Percentiles rank a stretch among this genome's conserved stretches.
Evolutionary conservation across 2,888 invertebrate species (phyloP).

Genomic region (Cosmorhoe ocellata): DNA sequence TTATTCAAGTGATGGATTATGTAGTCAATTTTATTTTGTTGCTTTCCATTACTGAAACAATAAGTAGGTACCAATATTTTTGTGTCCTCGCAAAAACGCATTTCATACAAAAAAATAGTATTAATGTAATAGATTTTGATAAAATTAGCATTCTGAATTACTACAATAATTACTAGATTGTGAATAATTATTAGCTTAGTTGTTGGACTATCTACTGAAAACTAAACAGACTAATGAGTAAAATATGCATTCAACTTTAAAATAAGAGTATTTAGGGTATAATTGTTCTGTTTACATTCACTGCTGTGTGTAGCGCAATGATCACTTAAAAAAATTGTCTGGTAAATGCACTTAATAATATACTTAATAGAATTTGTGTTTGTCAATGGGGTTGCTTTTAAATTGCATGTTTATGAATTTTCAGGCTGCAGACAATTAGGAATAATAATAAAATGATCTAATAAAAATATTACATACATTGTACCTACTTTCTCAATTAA

Average conservation of each 20-base stretch:
- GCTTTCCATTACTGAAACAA: conserved; percentile 40
- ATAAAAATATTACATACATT: too few relatives aligned
- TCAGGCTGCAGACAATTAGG: conserved; percentile 10
- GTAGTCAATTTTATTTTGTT: conserved; percentile 37
- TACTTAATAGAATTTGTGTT: neutral
- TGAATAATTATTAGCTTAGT: conserved; percentile 35
- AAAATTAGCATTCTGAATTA: conserved; percentile 41
- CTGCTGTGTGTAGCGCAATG: conserved; percentile 8
- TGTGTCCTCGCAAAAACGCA: conserved; percentile 37
- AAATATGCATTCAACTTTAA: conserved; percentile 29
- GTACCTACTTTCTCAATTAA: too few relatives aligned
- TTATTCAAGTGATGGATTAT: conserved; percentile 48
- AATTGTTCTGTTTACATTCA: conserved; percentile 5
- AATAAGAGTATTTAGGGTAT: conserved; percentile 23
- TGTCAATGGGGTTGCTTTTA: conserved; percentile 15
- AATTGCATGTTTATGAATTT: conserved; percentile 14
- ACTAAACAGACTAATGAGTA: conserved; percentile 29
- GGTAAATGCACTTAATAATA: conserved; percentile 9
- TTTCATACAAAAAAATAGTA: conserved; percentile 43
- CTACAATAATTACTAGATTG: conserved; percentile 37
- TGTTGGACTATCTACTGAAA: conserved; percentile 36
- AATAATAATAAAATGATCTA: neutral
- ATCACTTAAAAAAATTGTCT: conserved; percentile 6
- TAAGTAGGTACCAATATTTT: conserved; percentile 33
- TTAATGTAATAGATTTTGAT: conserved; percentile 43